Evolutionary conservation across 2,888 invertebrate species (phyloP), one percentile per base, ranked within the genome.

Genomic region (Sphaerophoria rueppellii): DNA sequence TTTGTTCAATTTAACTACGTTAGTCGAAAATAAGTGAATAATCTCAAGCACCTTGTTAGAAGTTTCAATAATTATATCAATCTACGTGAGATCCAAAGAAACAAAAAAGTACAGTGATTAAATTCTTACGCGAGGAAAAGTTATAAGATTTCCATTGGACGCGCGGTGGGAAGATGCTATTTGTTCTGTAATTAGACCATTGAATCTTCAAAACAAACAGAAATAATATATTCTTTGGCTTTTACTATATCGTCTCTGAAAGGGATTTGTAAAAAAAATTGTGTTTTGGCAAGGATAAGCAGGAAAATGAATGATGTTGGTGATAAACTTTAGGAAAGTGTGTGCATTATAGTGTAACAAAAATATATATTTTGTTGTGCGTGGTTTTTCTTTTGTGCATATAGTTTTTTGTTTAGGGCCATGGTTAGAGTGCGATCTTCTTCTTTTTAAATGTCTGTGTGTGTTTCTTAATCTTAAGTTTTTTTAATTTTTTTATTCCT

Each of bases 121-220:
- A 2, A 24, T 85, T 65, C 85, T 85, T 85, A 85, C 85, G 85
- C 81, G 76, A 85, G 81, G 81, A 70, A 85, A 80, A 81, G 72
- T 76, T 60, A 81, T 78, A 70, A 71, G 52, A 70, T 58, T 81
- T 77, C 85, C 85, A 77, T 85, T 77, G 76, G 63, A 80, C 72
- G 80, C 83, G 80, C 75, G 83, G 81, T 76, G 81, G 85, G 81
- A 80, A 58, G 67, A 65, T 75, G 78, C 73, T 73, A 58, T 37
- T 52, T 69, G 61, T 37, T 74, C 57, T 16, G 35, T 58, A 40
- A 55, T 34, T 11, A 46, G 9, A 11, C 14, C 48, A 63, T 14
- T 32, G 4, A 48, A 3, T 43, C 9, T 35, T 65, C 67, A 55
- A 83, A 83, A 83, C 79, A 67, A 57, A 67, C 9, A 80, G 67